Percentiles rank a stretch among this genome's conserved stretches.
Evolutionary conservation across 2,113 vertebrate genomes (phyloP).

Genomic region (Fulica atra): DNA sequence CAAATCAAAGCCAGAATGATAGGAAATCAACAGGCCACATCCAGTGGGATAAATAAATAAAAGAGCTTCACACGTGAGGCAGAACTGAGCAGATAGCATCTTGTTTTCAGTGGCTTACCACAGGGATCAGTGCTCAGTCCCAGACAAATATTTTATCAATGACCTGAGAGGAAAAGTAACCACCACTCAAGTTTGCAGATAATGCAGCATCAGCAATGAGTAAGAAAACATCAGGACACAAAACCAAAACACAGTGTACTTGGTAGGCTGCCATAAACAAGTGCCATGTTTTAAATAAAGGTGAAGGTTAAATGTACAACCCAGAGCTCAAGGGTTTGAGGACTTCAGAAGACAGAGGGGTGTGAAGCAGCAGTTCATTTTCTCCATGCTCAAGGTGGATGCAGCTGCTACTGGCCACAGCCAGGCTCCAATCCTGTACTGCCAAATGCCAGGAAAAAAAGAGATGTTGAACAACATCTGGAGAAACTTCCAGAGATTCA

Average conservation of each 20-base stretch:
- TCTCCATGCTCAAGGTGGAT: fast-evolving
- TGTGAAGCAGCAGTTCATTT: not conserved
- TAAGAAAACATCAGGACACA: not conserved
- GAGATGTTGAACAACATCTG: not conserved
- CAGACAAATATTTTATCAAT: not conserved
- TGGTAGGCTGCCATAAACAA: not conserved
- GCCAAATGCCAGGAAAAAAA: not conserved
- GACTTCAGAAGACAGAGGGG: not conserved
- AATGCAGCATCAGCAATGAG: not conserved
- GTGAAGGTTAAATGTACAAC: not conserved
- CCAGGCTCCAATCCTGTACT: not conserved
- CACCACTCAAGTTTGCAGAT: not conserved
- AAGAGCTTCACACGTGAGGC: not conserved
- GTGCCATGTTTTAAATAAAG: not conserved
- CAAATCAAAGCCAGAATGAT: not conserved
- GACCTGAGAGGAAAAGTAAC: not conserved
- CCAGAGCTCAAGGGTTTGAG: fast-evolving
- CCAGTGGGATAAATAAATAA: not conserved
- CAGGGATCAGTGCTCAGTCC: not conserved
- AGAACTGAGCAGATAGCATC: not conserved
- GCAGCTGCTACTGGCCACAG: not conserved
- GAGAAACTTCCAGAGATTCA: not conserved
- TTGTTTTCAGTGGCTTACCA: not conserved
- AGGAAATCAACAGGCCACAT: not conserved
- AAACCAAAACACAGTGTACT: not conserved